phyloP scores from a whole-genome alignment of 2,888 invertebrate genomes.

The Leptopilina syphax region DNA sequence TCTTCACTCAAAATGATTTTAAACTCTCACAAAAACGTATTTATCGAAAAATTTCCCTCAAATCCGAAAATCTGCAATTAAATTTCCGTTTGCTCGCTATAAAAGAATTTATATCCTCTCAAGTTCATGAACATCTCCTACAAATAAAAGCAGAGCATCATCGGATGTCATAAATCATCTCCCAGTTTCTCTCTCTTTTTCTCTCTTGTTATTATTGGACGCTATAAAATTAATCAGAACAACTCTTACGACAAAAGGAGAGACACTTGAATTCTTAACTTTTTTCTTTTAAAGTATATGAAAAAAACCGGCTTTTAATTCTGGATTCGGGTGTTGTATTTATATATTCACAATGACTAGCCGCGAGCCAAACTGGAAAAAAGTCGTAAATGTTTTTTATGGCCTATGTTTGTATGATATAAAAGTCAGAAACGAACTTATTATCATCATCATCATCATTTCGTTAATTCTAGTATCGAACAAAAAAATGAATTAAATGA shows the following conservation, averaged over 20 bases:
- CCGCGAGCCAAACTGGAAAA: conserved; percentile 39
- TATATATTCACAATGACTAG: conserved; percentile 17
- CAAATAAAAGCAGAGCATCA: not conserved
- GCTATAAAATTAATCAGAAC: conserved; percentile 41
- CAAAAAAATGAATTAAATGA: not conserved
- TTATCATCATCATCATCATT: conserved; percentile 36
- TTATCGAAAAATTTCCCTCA: not conserved
- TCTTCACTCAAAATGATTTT: conserved; percentile 16
- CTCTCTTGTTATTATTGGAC: not conserved
- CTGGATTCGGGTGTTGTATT: not conserved
- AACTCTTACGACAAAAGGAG: conserved; percentile 33
- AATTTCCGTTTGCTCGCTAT: not conserved
- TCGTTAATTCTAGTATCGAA: conserved; percentile 33
- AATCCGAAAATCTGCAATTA: not conserved
- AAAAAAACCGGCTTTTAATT: conserved; percentile 34
- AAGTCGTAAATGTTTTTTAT: conserved; percentile 39
- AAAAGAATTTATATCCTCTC: not conserved
- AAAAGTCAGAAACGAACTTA: conserved; percentile 35
- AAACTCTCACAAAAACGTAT: too few species aligned
- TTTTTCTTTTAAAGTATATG: not conserved
- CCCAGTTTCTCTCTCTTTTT: too few species aligned
- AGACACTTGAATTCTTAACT: conserved; percentile 1
- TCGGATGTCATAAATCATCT: conserved; percentile 27
- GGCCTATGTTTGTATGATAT: conserved; percentile 38
- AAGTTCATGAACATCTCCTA: conserved; percentile 15